Conservation (phyloP, 2,888 invertebrate genomes). For the Protonemura montana region DNA sequence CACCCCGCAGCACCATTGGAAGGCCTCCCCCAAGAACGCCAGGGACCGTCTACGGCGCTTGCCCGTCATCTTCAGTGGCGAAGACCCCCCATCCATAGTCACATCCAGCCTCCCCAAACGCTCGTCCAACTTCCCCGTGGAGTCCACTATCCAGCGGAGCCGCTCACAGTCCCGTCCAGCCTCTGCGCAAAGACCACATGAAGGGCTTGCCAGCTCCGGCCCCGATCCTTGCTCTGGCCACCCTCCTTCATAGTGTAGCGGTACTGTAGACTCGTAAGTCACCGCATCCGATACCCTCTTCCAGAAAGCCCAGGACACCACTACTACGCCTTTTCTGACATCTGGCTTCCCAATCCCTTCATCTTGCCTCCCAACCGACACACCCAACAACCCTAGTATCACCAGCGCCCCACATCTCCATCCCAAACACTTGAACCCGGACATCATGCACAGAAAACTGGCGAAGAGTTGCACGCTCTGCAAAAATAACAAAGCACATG, state of each 20-base stretch:
- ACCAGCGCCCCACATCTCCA: background rate
- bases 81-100: background rate
- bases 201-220: too few species aligned
- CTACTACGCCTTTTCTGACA: background rate
- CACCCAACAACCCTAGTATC: background rate
- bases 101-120: background rate
- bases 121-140: background rate
- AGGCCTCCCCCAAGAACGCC: background rate
- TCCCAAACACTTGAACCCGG: too few species aligned
- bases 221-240: background rate
- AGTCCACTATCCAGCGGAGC: background rate
- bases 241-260: background rate
- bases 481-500: background rate
- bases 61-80: background rate
- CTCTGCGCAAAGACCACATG: background rate
- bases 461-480: background rate
- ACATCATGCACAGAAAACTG: too few species aligned
- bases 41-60: background rate
- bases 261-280: background rate
- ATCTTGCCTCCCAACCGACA: background rate
- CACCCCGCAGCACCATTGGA: slow-evolving; percentile 17
- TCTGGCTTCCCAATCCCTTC: background rate
- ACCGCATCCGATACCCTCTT: background rate
- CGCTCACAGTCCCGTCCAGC: background rate
- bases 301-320: slow-evolving; percentile 21